Percentiles rank a stretch among this genome's conserved stretches.
Evolutionary conservation across 2,888 invertebrate species (phyloP).

Genomic region (Dryadula phaetusa): DNA sequence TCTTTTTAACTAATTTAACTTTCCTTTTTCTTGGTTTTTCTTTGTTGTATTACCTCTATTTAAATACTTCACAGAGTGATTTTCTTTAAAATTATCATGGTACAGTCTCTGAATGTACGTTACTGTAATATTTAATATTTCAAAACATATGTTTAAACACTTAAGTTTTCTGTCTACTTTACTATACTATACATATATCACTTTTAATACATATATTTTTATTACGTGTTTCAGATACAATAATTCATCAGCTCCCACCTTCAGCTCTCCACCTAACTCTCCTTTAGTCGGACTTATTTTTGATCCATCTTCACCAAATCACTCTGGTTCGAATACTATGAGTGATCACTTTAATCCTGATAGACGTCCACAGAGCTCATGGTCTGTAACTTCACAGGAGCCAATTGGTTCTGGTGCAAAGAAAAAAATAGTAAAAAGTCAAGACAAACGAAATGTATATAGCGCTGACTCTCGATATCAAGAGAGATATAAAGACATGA

Average conservation of each 20-base stretch:
- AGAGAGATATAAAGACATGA: constrained; percentile 70
- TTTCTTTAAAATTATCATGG: too few species aligned
- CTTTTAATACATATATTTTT: too few species aligned
- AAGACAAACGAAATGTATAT: constrained; percentile 71
- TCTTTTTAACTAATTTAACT: too few species aligned
- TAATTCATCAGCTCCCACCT: constrained; percentile 72
- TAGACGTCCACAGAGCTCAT: constrained; percentile 70
- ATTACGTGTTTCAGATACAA: constrained; percentile 78
- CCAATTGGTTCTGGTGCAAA: constrained; percentile 80
- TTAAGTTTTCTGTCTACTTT: too few species aligned
- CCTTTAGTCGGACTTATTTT: constrained; percentile 76
- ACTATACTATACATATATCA: too few species aligned
- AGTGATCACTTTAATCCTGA: constrained; percentile 67
- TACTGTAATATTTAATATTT: too few species aligned
- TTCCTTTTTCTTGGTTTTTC: too few species aligned
- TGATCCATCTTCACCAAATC: constrained; percentile 73
- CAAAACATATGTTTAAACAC: too few species aligned
- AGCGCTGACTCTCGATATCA: constrained; percentile 69
- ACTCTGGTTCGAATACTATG: constrained; percentile 65
- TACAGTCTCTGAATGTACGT: too few species aligned
- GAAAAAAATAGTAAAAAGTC: constrained; percentile 78
- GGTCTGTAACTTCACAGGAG: constrained; percentile 72
- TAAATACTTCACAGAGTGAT: too few species aligned
- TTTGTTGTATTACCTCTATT: too few species aligned
- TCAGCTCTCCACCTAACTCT: constrained; percentile 79